Percentiles rank a stretch among this genome's conserved stretches.
Conservation (phyloP, 2,113 vertebrate genomes). For the Lepus timidus region DNA sequence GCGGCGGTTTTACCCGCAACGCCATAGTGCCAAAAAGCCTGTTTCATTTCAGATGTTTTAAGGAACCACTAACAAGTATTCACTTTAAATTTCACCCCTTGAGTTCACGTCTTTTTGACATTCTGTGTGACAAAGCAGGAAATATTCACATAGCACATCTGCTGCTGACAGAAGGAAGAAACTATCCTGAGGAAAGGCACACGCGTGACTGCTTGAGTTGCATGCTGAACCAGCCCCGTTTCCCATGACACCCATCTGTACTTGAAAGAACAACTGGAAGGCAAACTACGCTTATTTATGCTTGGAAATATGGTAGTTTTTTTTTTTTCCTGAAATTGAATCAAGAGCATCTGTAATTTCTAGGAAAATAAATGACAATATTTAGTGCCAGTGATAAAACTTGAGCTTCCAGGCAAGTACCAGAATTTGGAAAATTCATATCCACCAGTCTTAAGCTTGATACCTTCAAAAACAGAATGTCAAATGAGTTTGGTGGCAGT, state of each 20-base stretch:
- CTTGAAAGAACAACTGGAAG: neutral
- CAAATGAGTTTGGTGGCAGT: neutral
- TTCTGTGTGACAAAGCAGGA: neutral
- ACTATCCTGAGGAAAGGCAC: neutral
- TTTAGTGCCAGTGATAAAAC: neutral
- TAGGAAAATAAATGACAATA: constrained; percentile 9
- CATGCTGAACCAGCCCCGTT: neutral
- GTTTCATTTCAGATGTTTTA: neutral
- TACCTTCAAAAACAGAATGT: neutral
- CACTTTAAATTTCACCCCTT: neutral
- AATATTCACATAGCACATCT: neutral
- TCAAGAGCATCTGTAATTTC: neutral
- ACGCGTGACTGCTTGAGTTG: neutral
- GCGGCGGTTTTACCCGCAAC: too few relatives aligned
- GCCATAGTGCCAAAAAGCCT: neutral
- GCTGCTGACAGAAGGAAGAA: neutral
- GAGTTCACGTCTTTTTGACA: neutral
- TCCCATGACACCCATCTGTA: neutral
- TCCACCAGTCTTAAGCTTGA: neutral
- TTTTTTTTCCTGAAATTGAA: constrained; percentile 5
- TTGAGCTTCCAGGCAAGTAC: neutral
- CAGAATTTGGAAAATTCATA: neutral
- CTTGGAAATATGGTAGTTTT: neutral
- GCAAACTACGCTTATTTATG: neutral
- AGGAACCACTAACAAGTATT: neutral